phyloP scores from a whole-genome alignment of 1,140 invertebrate species.

The Vanessa tameamea region DNA sequence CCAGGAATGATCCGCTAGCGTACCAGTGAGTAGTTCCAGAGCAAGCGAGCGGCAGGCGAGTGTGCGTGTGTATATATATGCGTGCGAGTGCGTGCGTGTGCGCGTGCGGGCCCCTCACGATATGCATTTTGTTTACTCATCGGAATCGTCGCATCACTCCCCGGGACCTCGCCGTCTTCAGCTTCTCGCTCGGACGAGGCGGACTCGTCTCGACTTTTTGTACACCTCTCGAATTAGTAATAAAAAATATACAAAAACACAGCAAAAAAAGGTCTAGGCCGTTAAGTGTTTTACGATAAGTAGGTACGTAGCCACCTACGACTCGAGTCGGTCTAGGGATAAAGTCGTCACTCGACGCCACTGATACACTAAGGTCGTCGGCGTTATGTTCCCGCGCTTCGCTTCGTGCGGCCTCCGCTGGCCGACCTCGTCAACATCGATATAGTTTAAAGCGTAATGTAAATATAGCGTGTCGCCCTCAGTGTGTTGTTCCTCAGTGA shows the following conservation, averaged over 20 bases:
- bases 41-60: slow-evolving; percentile 21
- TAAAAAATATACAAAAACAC: slow-evolving; percentile 41
- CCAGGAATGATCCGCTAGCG: too few relatives aligned
- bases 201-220: slow-evolving; percentile 16
- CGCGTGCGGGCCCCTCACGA: slow-evolving; percentile 21
- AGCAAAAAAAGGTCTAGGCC: slow-evolving; percentile 48
- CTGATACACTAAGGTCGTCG: slow-evolving; percentile 10
- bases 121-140: slow-evolving; percentile 5
- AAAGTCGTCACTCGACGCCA: slow-evolving; percentile 25
- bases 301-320: slow-evolving; percentile 43
- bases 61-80: slow-evolving; percentile 35
- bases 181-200: slow-evolving; percentile 17
- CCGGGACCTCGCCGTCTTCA: slow-evolving; percentile 9
- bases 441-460: slow-evolving; percentile 25
- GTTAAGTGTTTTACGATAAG: slow-evolving; percentile 45
- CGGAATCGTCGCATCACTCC: slow-evolving; percentile 15
- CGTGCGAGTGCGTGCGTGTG: slow-evolving; percentile 32
- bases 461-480: slow-evolving; percentile 12
- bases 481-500: slow-evolving; percentile 9
- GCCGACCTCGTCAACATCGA: slow-evolving; percentile 26
- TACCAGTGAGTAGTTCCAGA: too few relatives aligned
- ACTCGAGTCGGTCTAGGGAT: slow-evolving; percentile 33
- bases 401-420: slow-evolving; percentile 18
- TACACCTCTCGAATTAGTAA: slow-evolving; percentile 36
- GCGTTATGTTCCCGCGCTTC: slow-evolving; percentile 26